Percentiles rank a stretch among this genome's conserved stretches.
These are phyloP conservation scores for Altica lythri DNA, from an alignment of 2,888 invertebrate genomes.

Conservation along the genomic window DNA sequence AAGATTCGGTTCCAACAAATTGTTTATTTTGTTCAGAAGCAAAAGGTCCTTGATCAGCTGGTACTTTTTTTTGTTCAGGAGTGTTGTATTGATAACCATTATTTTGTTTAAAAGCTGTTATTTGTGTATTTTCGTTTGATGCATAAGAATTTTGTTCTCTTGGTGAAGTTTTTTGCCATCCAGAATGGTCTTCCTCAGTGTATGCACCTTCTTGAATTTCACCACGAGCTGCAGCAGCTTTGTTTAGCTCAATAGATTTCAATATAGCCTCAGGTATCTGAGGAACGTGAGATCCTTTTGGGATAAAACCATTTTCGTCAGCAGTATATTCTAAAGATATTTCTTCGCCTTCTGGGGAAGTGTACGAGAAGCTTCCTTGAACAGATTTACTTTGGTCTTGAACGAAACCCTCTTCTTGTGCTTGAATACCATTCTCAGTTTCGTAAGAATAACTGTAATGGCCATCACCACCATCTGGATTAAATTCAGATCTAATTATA, in stretches of 20 bases:
- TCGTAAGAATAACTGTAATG: conserved; percentile 42
- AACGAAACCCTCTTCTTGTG: conserved; percentile 39
- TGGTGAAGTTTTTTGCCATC: conserved; percentile 18
- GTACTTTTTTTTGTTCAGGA: not conserved
- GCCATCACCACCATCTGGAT: conserved; percentile 40
- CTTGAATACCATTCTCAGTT: conserved; percentile 42
- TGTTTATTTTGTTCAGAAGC: conserved; percentile 9
- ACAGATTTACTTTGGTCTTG: conserved; percentile 35
- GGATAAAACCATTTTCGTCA: conserved; percentile 64
- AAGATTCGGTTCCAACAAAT: not conserved
- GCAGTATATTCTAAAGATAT: conserved; percentile 56
- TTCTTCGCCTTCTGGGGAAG: conserved; percentile 47
- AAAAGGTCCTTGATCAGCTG: conserved; percentile 8
- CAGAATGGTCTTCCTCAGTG: conserved; percentile 27
- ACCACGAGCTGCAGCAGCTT: conserved; percentile 39
- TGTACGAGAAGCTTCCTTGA: conserved; percentile 41
- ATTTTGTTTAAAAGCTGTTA: too few relatives aligned
- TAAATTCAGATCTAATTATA: conserved; percentile 34
- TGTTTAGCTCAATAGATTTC: conserved; percentile 46
- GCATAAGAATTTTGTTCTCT: conserved; percentile 8
- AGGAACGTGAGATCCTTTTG: conserved; percentile 63
- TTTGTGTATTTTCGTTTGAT: conserved; percentile 7
- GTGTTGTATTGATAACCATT: conserved; percentile 4
- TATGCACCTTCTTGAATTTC: conserved; percentile 33
- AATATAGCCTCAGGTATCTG: conserved; percentile 64